Base-by-base conservation (phyloP, 2,113 vertebrate genomes). In the Pardalotus punctatus region DNA sequence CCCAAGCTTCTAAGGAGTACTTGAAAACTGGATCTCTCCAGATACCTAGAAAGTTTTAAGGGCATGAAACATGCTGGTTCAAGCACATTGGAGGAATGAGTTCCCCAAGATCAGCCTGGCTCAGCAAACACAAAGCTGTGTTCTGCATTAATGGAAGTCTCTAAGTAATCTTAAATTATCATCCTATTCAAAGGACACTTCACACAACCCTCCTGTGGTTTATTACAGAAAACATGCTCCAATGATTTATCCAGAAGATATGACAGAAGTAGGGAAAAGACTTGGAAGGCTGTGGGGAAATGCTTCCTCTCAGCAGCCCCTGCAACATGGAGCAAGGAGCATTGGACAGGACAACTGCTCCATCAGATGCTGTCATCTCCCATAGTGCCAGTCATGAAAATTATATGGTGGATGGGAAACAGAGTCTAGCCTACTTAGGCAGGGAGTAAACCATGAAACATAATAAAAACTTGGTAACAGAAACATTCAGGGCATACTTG, bases 121-220 rank as follows among this genome's bases (percentile, higher is more conserved):
- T 86, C 95, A 94, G 61, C 77, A 92, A 81, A 83, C 53, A 69
- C 62, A 58, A 84, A 86, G 69, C 33, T 61, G 36, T 14, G 12
- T 29, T 90, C 85, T 43, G 27, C 43, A 66, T 54, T 58, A 81
- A 53, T 50, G 58, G 13, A 67, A 80, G 51, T 53, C 66, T 87
- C 48, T 53, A 82, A 76, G 53, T 53, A 79, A 90, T 86, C 48
- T 79, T 93, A 81, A 65, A 94, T 66, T 62, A 91, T 29, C n/a
- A 57, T 35, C 36, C 72, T 29, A 8, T 67, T 86, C 69, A 90
- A 25, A 83, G 38, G 81, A 94, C 51, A 50, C 81, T 81, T 69
- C 78, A 64, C 69, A 86, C 82, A 86, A 57, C n/a, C 21, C 47
- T 70, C 72, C 64, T n/a, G n/a, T 60, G 27, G 50, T 66, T 89